Conservation (phyloP, 2,888 invertebrate genomes). For the Pseudococcus longispinus region DNA sequence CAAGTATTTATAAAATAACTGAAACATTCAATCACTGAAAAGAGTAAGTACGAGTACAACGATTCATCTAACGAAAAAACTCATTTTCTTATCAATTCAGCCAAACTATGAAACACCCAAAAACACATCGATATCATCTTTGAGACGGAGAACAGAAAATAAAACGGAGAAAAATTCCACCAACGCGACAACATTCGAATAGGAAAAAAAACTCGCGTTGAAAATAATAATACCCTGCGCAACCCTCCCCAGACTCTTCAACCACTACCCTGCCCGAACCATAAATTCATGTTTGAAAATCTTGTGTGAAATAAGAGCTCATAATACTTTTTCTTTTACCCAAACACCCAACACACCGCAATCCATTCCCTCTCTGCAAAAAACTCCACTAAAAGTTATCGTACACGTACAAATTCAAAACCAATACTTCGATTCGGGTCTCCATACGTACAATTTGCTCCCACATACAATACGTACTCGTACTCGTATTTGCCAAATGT, state of each 20-base stretch:
- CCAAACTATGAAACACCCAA: no score
- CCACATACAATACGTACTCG: neutral
- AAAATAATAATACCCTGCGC: neutral
- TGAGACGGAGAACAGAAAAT: no score
- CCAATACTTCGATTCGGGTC: neutral
- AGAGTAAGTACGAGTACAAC: no score
- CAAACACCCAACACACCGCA: neutral
- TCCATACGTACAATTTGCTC: neutral
- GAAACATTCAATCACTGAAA: neutral
- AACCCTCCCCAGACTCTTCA: neutral
- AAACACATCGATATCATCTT: no score
- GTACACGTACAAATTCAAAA: neutral
- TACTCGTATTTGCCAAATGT: neutral
- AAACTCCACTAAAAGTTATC: neutral
- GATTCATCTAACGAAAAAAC: no score
- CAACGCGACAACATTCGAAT: neutral
- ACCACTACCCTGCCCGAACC: neutral
- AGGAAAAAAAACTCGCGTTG: neutral
- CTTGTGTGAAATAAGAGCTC: neutral
- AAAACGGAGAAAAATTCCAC: neutral
- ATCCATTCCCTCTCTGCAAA: neutral
- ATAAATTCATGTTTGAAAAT: neutral
- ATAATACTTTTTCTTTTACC: neutral
- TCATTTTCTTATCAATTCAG: no score
- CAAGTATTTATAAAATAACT: no score